Evolutionary conservation across 2,888 invertebrate genomes (phyloP).

Genomic region (Apotomis turbidana): DNA sequence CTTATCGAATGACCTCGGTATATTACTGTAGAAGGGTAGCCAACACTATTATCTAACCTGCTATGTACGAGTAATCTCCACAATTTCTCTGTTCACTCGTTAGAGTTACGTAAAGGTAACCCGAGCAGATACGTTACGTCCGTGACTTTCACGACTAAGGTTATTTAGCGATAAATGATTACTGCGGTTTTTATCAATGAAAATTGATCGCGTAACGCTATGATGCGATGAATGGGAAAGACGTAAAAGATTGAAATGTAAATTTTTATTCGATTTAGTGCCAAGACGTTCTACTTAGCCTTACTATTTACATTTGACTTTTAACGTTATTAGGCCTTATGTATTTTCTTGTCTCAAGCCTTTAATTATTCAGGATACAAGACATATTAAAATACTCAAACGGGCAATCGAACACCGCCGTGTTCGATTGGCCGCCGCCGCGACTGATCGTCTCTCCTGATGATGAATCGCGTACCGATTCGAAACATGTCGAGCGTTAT

Average conservation of each 20-base stretch:
- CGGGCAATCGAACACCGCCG: no score
- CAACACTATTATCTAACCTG: background rate
- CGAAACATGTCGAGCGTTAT: no score
- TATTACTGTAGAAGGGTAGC: background rate
- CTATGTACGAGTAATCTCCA: constrained; percentile 17
- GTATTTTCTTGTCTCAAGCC: no score
- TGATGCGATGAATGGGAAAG: background rate
- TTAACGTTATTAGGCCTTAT: no score
- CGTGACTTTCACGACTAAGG: constrained; percentile 39
- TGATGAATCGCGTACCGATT: no score
- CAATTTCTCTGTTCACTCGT: constrained; percentile 4
- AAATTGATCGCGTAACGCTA: background rate
- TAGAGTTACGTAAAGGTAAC: constrained; percentile 34
- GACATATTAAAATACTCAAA: no score
- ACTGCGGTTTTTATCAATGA: constrained; percentile 13
- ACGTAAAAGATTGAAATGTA: background rate
- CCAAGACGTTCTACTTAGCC: no score
- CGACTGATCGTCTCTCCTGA: no score
- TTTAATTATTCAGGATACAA: no score
- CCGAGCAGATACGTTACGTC: constrained; percentile 33
- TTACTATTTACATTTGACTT: no score
- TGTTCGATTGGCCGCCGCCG: no score
- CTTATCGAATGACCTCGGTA: background rate
- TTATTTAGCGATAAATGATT: constrained; percentile 3
- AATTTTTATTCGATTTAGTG: background rate